Percentiles rank a stretch among this genome's conserved stretches.
Evolutionary conservation across 2,797 vertebrate genomes (phyloP).

Genomic region (Helarctos malayanus): DNA sequence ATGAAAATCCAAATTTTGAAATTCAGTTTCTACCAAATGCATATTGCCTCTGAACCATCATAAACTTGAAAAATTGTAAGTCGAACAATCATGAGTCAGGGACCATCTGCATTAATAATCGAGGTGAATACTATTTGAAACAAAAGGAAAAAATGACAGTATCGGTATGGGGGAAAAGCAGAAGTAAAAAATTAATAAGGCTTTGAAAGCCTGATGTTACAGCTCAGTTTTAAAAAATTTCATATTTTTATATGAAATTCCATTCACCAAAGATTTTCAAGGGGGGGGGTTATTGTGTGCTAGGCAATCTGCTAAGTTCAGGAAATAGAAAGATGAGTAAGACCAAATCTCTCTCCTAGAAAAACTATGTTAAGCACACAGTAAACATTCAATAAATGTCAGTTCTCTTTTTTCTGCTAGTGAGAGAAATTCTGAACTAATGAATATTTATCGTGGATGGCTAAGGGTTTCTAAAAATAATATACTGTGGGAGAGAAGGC

Average conservation of each 20-base stretch:
- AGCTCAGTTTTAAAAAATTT: neutral
- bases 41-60: neutral
- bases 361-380: slow-evolving; percentile 31
- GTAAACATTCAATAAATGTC: slow-evolving; percentile 61
- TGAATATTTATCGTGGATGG: slow-evolving; percentile 56
- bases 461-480: neutral
- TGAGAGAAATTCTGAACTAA: slow-evolving; percentile 53
- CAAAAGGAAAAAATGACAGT: neutral
- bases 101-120: neutral
- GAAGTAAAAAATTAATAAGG: neutral
- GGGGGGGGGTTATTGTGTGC: neutral
- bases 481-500: neutral
- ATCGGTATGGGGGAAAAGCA: too few relatives aligned
- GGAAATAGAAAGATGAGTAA: slow-evolving; percentile 33
- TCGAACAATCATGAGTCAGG: neutral
- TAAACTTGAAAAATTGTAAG: neutral
- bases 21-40: neutral
- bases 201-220: neutral
- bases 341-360: slow-evolving; percentile 18
- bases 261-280: slow-evolving; percentile 61
- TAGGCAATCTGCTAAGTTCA: slow-evolving; percentile 40
- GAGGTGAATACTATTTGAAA: neutral
- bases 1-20: neutral
- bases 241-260: slow-evolving; percentile 61
- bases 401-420: slow-evolving; percentile 23